Conservation (phyloP, 1,140 invertebrate genomes). For the Heliconius himera region DNA sequence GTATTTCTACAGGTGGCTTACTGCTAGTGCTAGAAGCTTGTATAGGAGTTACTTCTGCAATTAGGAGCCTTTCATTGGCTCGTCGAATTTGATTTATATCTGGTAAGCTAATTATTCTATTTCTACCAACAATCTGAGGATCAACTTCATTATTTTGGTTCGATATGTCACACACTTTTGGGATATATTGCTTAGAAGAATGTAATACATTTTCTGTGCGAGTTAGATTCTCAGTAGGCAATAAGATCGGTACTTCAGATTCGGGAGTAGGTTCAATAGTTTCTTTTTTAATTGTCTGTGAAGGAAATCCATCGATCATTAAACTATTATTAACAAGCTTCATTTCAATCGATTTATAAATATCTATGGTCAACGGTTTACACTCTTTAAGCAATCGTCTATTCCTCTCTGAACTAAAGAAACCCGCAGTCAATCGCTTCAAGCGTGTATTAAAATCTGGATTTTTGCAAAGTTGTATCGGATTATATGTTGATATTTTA, state of each 20-base stretch:
- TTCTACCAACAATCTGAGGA: conserved; percentile 43
- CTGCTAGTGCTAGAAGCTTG: conserved; percentile 23
- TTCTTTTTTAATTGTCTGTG: conserved; percentile 18
- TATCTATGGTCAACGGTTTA: conserved; percentile 66
- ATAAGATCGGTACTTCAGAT: conserved; percentile 36
- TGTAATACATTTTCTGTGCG: not conserved
- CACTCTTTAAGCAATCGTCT: conserved; percentile 57
- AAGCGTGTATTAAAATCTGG: conserved; percentile 75
- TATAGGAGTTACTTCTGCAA: conserved; percentile 58
- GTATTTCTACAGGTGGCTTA: conserved; percentile 24
- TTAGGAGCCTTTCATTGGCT: conserved; percentile 57
- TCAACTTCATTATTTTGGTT: not conserved
- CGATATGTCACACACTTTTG: not conserved
- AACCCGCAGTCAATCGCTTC: conserved; percentile 61
- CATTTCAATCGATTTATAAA: conserved; percentile 66
- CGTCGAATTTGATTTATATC: conserved; percentile 54
- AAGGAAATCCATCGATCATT: conserved; percentile 39
- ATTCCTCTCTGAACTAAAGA: conserved; percentile 61
- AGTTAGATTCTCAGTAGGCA: conserved; percentile 14
- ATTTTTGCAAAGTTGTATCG: conserved; percentile 71
- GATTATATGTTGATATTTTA: conserved; percentile 58
- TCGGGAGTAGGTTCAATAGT: conserved; percentile 16
- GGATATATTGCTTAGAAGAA: not conserved
- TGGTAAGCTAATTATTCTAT: conserved; percentile 56
- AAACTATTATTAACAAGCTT: conserved; percentile 59